A percentile compares a stretch with the other conserved stretches of the same genome.
These are phyloP conservation scores for Lamellibrachia satsuma DNA, from an alignment of 2,888 invertebrate genomes.

Conservation along the genomic window DNA sequence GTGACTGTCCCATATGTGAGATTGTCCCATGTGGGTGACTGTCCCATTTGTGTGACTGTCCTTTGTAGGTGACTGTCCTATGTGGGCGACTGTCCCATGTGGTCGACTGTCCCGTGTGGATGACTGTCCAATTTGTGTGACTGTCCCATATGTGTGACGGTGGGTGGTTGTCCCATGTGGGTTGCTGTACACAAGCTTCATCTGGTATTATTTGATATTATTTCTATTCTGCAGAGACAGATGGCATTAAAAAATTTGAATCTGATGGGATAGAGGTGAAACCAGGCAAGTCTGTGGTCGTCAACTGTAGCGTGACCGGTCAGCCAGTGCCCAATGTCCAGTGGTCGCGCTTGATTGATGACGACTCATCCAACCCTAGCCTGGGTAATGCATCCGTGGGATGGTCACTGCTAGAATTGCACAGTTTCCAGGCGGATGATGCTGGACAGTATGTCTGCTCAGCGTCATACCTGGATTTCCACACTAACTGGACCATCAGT, in stretches of 20 bases:
- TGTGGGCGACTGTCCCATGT: background rate
- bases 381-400: background rate
- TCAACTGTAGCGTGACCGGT: background rate
- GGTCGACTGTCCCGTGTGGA: no score
- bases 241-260: background rate
- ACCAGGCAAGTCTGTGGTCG: background rate
- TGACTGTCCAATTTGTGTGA: background rate
- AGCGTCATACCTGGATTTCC: background rate
- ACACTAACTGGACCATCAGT: background rate
- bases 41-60: background rate
- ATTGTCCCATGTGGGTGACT: no score
- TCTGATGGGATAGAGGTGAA: background rate
- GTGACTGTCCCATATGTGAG: no score
- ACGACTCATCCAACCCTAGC: background rate
- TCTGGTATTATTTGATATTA: background rate
- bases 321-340: background rate
- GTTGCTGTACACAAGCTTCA: background rate
- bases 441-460: background rate
- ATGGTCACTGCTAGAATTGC: background rate
- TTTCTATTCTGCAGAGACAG: background rate
- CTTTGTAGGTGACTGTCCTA: background rate
- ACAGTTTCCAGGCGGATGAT: background rate
- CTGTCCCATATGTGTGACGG: background rate
- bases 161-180: background rate
- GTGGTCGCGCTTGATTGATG: background rate